phyloP scores from a whole-genome alignment of 2,888 invertebrate species.

The Melipona bicolor region DNA sequence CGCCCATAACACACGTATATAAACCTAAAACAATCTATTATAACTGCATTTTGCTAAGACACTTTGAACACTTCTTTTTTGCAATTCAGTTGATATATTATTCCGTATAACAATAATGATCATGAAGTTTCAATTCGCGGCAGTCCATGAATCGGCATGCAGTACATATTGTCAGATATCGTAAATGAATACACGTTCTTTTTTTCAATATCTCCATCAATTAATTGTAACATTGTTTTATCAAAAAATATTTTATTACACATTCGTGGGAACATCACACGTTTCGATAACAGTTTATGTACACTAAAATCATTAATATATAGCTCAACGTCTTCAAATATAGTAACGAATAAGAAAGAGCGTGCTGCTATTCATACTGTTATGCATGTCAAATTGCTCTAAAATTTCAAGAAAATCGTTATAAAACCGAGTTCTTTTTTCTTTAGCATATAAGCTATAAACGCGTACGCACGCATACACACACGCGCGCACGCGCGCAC shows the following conservation, averaged over 20 bases:
- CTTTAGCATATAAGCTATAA: background rate
- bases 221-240: background rate
- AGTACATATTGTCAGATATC: slow-evolving; percentile 48
- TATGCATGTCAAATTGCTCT: background rate
- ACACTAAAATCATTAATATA: background rate
- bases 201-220: slow-evolving; percentile 14
- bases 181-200: slow-evolving; percentile 9
- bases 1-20: slow-evolving; percentile 53
- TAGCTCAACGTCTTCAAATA: background rate
- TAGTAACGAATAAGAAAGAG: background rate
- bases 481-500: fast-evolving
- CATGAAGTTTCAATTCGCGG: slow-evolving; percentile 58
- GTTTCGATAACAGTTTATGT: background rate
- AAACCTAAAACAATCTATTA: slow-evolving; percentile 15
- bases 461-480: background rate
- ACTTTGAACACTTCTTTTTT: background rate
- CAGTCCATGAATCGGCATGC: slow-evolving; percentile 63
- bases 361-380: background rate
- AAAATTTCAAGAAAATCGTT: background rate
- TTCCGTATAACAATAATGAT: slow-evolving; percentile 51
- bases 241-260: slow-evolving; percentile 4
- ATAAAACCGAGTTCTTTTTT: background rate
- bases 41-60: slow-evolving; percentile 14
- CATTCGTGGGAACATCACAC: background rate
- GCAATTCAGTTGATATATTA: slow-evolving; percentile 14